phyloP scores from a whole-genome alignment of 1,140 invertebrate genomes.

The Mercenaria mercenaria region DNA sequence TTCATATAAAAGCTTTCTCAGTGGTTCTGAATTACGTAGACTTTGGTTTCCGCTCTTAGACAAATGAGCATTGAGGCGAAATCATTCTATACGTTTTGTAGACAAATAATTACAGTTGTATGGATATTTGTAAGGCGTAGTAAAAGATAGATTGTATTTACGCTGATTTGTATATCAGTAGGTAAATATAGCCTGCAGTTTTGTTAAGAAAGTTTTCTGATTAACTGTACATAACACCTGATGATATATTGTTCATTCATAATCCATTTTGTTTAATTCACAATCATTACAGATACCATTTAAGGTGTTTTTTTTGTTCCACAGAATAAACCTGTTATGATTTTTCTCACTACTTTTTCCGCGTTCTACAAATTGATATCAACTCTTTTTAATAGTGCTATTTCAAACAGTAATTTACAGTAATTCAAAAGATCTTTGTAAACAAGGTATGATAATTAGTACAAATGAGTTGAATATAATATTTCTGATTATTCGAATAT shows the following conservation, averaged over 20 bases:
- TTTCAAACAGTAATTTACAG: too few relatives aligned
- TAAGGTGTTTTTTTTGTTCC: too few relatives aligned
- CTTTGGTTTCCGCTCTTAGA: neutral
- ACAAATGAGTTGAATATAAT: too few relatives aligned
- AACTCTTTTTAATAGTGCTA: too few relatives aligned
- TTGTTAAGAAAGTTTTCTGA: neutral
- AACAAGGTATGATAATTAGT: too few relatives aligned
- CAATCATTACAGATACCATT: too few relatives aligned
- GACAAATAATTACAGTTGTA: slow-evolving; percentile 3
- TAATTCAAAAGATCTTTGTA: too few relatives aligned
- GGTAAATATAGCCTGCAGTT: neutral
- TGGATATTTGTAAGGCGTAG: neutral
- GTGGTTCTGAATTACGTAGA: neutral
- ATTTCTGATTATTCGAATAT: too few relatives aligned
- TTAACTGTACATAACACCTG: neutral
- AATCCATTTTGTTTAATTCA: too few relatives aligned
- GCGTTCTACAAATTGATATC: too few relatives aligned
- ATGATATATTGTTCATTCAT: neutral
- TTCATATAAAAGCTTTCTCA: neutral
- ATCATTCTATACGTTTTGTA: neutral
- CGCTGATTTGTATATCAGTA: neutral
- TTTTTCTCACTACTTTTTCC: too few relatives aligned
- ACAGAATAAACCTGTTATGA: too few relatives aligned
- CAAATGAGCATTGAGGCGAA: neutral
- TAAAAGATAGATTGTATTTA: neutral